These are phyloP conservation scores for Oreortyx pictus DNA, from an alignment of 2,797 vertebrate species.

Conservation along the genomic window DNA sequence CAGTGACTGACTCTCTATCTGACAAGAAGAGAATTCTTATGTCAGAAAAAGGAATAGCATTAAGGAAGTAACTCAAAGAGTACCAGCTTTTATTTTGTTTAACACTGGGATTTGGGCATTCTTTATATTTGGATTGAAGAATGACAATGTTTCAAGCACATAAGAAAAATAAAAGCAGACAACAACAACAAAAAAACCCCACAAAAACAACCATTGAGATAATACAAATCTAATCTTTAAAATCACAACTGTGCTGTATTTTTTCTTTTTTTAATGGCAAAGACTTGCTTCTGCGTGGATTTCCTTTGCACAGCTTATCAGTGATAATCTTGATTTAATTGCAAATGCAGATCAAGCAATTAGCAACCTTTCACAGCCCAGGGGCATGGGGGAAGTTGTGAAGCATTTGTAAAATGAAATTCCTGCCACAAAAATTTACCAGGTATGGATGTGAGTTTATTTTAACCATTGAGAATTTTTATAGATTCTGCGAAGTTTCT, in stretches of 20 bases:
- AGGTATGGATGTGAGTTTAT: not conserved
- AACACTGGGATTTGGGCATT: not conserved
- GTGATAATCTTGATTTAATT: constrained; percentile 25
- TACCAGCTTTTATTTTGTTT: not conserved
- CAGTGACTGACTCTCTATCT: constrained; percentile 58
- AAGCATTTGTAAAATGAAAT: not conserved
- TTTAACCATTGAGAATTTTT: not conserved
- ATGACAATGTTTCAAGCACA: not conserved
- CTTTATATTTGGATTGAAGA: not conserved
- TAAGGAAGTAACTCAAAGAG: constrained; percentile 1
- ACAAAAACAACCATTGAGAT: not conserved
- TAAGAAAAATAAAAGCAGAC: not conserved
- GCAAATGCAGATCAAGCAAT: constrained; percentile 22
- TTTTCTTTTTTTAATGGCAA: not conserved
- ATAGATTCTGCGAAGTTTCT: not conserved
- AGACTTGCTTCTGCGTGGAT: not conserved
- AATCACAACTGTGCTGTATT: not conserved
- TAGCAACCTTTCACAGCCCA: not conserved
- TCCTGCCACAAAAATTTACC: not conserved
- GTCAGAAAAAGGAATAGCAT: constrained; percentile 18
- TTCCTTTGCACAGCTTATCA: constrained; percentile 1
- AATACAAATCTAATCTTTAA: not conserved
- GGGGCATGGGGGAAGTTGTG: not conserved
- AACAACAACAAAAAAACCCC: not conserved
- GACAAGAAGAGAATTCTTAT: constrained; percentile 54